Conservation (phyloP, 2,888 invertebrate species). For the Eupelmus urozonus region DNA sequence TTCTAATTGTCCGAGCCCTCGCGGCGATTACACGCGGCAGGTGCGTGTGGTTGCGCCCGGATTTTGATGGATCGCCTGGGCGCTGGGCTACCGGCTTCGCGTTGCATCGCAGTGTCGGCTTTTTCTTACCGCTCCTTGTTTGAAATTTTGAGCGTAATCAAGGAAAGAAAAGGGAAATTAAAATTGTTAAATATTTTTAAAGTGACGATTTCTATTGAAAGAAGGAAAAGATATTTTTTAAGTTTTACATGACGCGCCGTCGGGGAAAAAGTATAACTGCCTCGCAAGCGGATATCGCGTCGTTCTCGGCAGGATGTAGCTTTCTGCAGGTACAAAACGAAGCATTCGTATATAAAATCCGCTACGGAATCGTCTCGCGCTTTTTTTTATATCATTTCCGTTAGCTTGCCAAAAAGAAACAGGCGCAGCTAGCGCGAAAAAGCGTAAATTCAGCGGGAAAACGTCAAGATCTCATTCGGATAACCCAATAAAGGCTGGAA, state of each 20-base stretch:
- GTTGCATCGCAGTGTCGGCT: too few relatives aligned
- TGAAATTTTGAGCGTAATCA: too few relatives aligned
- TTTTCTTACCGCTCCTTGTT: too few relatives aligned
- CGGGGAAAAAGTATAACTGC: neutral
- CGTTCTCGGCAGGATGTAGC: too few relatives aligned
- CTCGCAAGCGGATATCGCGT: neutral
- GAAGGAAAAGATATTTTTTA: too few relatives aligned
- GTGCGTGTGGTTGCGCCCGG: neutral
- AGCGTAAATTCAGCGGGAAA: neutral
- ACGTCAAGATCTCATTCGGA: neutral
- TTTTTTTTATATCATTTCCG: constrained; percentile 16
- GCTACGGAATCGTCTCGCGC: neutral
- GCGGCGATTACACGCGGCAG: constrained; percentile 21
- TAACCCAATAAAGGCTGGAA: constrained; percentile 19
- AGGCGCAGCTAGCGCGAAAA: neutral
- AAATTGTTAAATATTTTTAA: too few relatives aligned
- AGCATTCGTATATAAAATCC: neutral
- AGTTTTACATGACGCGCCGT: too few relatives aligned
- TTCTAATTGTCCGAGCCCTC: constrained; percentile 66
- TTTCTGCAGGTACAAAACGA: too few relatives aligned
- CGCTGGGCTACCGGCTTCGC: too few relatives aligned
- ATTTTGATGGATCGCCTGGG: constrained; percentile 44
- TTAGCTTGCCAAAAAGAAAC: neutral
- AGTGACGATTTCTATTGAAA: too few relatives aligned
- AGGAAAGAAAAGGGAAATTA: too few relatives aligned